These are phyloP conservation scores for Octopus bimaculoides DNA, from an alignment of 1,140 invertebrate species.

Conservation along the genomic window DNA sequence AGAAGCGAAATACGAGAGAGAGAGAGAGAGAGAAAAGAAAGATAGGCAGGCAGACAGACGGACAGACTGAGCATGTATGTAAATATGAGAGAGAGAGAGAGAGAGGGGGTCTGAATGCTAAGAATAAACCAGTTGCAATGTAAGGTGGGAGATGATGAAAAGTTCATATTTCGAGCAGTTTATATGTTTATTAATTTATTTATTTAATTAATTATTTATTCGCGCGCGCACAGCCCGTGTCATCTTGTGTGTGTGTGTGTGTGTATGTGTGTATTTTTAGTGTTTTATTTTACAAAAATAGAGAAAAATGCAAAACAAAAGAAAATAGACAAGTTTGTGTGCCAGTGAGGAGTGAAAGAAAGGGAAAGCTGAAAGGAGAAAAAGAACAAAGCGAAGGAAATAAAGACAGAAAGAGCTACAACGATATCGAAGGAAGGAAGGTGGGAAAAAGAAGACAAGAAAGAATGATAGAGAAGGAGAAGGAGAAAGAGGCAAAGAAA, in stretches of 20 bases:
- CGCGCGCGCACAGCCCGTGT: no score
- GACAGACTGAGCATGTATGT: slow-evolving; percentile 6
- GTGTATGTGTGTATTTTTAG: no score
- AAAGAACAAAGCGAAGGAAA: slow-evolving; percentile 11
- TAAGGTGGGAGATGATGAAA: slow-evolving; percentile 15
- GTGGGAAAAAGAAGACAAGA: background rate
- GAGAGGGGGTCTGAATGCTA: background rate
- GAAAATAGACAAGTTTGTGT: slow-evolving; percentile 1
- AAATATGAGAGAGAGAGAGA: slow-evolving; percentile 6
- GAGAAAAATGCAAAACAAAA: slow-evolving; percentile 10
- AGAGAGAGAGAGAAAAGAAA: background rate
- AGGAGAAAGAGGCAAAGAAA: slow-evolving; percentile 15
- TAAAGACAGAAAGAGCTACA: background rate
- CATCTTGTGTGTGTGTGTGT: no score
- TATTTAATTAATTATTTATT: no score
- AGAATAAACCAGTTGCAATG: slow-evolving; percentile 1
- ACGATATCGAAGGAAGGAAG: background rate
- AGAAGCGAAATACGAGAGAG: background rate
- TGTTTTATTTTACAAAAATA: background rate
- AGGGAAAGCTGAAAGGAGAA: slow-evolving; percentile 5
- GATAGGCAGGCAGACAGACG: slow-evolving; percentile 6
- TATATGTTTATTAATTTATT: no score
- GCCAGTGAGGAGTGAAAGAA: slow-evolving; percentile 8
- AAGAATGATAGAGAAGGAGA: slow-evolving; percentile 6
- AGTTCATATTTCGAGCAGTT: background rate